phyloP scores from a whole-genome alignment of 2,797 vertebrate species.

The Notamacropus eugenii region DNA sequence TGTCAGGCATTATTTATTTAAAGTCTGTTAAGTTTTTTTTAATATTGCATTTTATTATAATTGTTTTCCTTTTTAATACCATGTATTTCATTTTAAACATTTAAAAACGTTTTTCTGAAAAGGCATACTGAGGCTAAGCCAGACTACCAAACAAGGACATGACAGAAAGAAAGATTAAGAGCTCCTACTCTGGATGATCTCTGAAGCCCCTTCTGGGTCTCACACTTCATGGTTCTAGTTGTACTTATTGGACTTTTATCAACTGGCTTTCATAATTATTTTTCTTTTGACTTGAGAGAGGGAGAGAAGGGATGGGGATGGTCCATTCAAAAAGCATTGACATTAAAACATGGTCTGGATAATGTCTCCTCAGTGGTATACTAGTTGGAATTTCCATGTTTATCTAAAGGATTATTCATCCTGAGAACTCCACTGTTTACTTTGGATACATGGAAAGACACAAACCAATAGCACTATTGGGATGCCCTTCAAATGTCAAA shows the following conservation, averaged over 20 bases:
- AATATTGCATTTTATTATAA: background rate
- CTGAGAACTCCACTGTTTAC: background rate
- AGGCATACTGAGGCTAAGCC: background rate
- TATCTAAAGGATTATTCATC: background rate
- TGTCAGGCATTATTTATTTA: background rate
- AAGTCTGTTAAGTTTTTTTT: background rate
- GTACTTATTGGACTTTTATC: background rate
- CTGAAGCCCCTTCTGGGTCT: background rate
- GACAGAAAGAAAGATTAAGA: background rate
- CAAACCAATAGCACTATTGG: background rate
- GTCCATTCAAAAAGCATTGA: background rate
- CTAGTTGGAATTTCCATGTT: background rate
- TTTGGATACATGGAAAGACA: background rate
- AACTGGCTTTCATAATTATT: background rate
- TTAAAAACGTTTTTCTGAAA: background rate
- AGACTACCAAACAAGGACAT: background rate
- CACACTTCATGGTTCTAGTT: background rate
- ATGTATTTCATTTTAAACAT: background rate
- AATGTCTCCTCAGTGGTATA: background rate
- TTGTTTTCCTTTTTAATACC: background rate
- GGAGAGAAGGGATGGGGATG: background rate
- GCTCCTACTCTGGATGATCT: background rate
- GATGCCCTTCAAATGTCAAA: background rate
- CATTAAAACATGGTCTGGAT: background rate
- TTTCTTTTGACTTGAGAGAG: background rate